Evolutionary conservation across 2,113 vertebrate species (phyloP), one percentile per base, ranked within the genome.

Genomic region (Ammospiza nelsoni): DNA sequence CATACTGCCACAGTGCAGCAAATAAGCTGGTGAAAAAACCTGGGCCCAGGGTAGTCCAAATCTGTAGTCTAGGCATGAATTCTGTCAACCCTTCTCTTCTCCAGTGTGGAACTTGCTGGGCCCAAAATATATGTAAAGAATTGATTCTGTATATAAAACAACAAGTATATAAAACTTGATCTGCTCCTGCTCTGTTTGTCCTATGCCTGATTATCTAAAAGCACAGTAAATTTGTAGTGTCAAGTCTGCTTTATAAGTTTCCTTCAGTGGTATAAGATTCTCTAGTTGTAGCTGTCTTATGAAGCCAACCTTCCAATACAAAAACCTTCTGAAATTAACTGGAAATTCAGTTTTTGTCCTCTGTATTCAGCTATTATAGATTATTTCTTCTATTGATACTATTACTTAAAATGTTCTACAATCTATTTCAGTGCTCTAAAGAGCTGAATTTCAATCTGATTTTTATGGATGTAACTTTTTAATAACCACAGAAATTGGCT

Each of bases 261-360:
- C 9, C 12, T 35, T 49, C 49, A 59, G 27, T 3, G 0, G 0
- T 6, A 39, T 14, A 23, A 83, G 33, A 37, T 68, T 84, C 35
- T 18, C 58, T 51, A 25, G 66, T 39, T 31, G 8, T n/a, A 76
- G 13, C 28, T 75, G 24, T 63, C 28, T 24, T 58, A 6, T 27
- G 17, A 67, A 71, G 28, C 52, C 19, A 71, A 16, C 5, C 59
- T 84, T 71, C 12, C 17, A 1, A 3, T 27, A 41, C 2, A 8
- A 25, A 89, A 80, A 65, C 29, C 5, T 80, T 94, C 54, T 90
- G 71, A 95, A 95, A 96, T 49, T 1, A 92, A 94, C 74, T 69
- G 7, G 61, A 65, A 92, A 80, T 79, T 55, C 52, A 80, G 31
- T 4, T 87, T 76, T 94, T 92, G 67, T 83, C 15, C 27, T 93